phyloP scores from a whole-genome alignment of 1,140 invertebrate genomes.

The Steinernema feltiae region DNA sequence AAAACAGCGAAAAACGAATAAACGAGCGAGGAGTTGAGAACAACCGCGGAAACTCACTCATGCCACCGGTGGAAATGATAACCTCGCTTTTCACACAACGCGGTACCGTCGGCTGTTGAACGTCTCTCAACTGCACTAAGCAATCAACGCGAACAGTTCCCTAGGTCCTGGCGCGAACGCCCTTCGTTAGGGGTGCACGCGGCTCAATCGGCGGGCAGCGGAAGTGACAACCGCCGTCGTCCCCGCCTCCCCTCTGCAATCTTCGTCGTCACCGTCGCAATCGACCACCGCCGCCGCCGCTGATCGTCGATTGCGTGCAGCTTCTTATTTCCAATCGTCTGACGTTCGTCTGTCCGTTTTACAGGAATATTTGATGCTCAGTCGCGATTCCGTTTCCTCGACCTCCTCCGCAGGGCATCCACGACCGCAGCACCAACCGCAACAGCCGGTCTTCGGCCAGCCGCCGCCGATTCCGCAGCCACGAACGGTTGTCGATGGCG shows the following conservation, averaged over 20 bases:
- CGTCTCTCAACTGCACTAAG: too few species aligned
- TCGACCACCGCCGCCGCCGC: not conserved
- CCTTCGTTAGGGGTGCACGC: not conserved
- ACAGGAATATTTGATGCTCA: not conserved
- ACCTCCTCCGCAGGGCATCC: too few species aligned
- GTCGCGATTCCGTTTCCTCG: not conserved
- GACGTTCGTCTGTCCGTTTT: not conserved
- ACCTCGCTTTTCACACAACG: too few species aligned
- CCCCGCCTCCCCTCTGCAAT: not conserved
- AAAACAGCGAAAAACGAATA: too few species aligned
- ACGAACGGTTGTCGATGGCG: not conserved
- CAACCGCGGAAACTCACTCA: too few species aligned
- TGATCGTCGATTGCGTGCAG: not conserved
- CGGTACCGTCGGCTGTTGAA: too few species aligned
- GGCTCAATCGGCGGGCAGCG: conserved; percentile 6
- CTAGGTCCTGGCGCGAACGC: not conserved
- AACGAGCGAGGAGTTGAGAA: too few species aligned
- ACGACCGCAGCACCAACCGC: not conserved
- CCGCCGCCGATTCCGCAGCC: not conserved
- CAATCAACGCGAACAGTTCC: not conserved
- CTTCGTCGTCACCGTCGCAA: not conserved
- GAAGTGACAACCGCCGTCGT: not conserved
- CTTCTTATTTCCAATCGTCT: not conserved
- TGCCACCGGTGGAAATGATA: too few species aligned
- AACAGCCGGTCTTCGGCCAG: not conserved